Evolutionary conservation across 2,113 vertebrate genomes (phyloP), one percentile per base, ranked within the genome.

Genomic region (Chaetops frenatus): DNA sequence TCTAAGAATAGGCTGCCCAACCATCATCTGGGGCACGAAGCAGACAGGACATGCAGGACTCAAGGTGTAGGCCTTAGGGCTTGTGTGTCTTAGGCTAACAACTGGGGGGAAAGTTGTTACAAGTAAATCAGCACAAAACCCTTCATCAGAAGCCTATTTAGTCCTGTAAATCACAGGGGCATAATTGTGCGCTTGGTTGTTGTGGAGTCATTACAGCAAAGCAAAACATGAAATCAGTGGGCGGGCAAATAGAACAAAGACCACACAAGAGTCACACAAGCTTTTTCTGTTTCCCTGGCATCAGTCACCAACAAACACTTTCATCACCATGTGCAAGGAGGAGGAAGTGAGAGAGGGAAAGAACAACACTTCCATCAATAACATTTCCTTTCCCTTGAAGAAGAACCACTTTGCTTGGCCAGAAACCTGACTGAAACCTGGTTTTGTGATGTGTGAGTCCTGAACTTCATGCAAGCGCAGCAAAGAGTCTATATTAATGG

Each of bases 1-100:
- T 70, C 79, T 92, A 95, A 96, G 95, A 92, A 95, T 85, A 90
- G 78, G 54, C 67, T 72, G 54, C 45, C 51, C 74, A 42, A 8
- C 31, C 4, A 0, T 81, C 62, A 90, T 54, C 27, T 88, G 47
- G 58, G 79, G n/a, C 35, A 33, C 38, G 74, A 72, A 61, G 66
- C 20, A 85, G 70, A 47, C 33, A 77, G 70, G 40, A 29, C 47
- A 51, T 4, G 19, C 50, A 74, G 56, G 35, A 71, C 76, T 90
- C 58, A 61, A 83, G 50, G 47, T 53, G 25, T 38, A 73, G 25
- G 45, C n/a, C 53, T 67, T 48, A 40, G 20, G 21, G 42, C 7
- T 85, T 60, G 5, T 23, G 35, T 60, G 48, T 25, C 31, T 88
- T 48, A 60, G 67, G 24, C 38, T 80, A 53, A 44, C 16, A 64